phyloP scores from a whole-genome alignment of 2,888 invertebrate species.

The Heliconius hortense region DNA sequence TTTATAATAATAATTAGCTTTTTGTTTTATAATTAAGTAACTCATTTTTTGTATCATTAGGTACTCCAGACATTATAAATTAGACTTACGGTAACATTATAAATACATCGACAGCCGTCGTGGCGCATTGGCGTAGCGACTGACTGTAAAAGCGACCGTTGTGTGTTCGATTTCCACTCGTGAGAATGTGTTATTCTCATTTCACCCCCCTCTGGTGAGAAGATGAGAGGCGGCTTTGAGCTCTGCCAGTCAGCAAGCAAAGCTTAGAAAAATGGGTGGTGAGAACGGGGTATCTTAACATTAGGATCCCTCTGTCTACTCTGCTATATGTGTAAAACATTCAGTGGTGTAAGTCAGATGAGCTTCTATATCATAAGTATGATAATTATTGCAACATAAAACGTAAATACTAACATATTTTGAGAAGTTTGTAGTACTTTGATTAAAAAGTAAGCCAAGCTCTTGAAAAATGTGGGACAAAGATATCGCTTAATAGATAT shows the following conservation, averaged over 20 bases:
- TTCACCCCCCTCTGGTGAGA: no score
- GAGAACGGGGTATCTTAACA: no score
- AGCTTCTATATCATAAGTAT: no score
- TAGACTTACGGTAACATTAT: background rate
- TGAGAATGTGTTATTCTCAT: no score
- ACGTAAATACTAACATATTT: background rate
- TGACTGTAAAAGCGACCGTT: background rate
- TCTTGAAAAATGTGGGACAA: conserved; percentile 19
- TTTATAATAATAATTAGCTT: background rate
- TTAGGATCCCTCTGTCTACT: no score
- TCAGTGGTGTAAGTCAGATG: no score
- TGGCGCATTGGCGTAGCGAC: no score
- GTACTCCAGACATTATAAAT: background rate
- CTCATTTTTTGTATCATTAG: background rate
- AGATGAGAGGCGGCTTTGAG: no score
- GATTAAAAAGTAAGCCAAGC: conserved; percentile 2
- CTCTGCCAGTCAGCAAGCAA: no score
- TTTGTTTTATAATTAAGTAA: background rate
- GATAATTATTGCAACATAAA: background rate
- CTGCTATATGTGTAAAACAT: no score
- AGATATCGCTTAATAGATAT: conserved; percentile 17
- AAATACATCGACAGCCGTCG: background rate
- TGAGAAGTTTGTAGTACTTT: background rate
- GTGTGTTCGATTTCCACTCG: background rate
- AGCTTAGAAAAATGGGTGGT: no score